Evolutionary conservation across 1,140 invertebrate species (phyloP), one percentile per base, ranked within the genome.

Genomic region (Nebria ingens): DNA sequence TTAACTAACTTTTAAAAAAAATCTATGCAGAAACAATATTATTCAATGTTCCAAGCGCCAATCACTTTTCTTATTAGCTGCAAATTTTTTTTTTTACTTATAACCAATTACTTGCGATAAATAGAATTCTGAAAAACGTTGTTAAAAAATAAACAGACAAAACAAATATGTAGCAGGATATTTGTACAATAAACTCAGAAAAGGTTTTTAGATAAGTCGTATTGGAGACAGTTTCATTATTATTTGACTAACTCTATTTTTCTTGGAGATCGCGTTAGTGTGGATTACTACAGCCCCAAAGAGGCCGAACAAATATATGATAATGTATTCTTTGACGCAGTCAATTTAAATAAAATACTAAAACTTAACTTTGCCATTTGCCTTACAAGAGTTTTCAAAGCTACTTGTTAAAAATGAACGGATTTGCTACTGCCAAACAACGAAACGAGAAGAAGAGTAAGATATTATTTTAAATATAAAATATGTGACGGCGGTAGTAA

Each of bases 341-440:
- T 45, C 40, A 45, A 45, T 45, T 45, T 45, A 45, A 45, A 45
- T 45, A 45, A 45, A 45, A 45, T 45, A 45, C 40, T 45, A 45
- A 45, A 45, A 45, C 40, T 17, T 45, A 45, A 45, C 40, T 45
- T 45, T 45, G 40, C 40, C 9, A 45, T 45, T 45, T 45, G 4
- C 40, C 15, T 45, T 45, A 17, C 40, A 17, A 45, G 40, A 17
- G 17, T 3, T 45, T 45, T 17, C 40, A 4, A 17, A 45, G 40
- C 40, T 45, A 45, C 40, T 45, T 17, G 40, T 45, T 45, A 45
- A 9, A 45, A 17, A 45, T 45, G 40, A 3, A 45, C 17, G 40
- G 9, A 12, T 17, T 45, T 45, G 6, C 3, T 45, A 12, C 17
- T 45, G 17, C 4, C 40, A 45, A 6, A 34, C n/a, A 34, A n/a